phyloP scores from a whole-genome alignment of 92 coral and sea anemone species.

The Parazoanthus swiftii region DNA sequence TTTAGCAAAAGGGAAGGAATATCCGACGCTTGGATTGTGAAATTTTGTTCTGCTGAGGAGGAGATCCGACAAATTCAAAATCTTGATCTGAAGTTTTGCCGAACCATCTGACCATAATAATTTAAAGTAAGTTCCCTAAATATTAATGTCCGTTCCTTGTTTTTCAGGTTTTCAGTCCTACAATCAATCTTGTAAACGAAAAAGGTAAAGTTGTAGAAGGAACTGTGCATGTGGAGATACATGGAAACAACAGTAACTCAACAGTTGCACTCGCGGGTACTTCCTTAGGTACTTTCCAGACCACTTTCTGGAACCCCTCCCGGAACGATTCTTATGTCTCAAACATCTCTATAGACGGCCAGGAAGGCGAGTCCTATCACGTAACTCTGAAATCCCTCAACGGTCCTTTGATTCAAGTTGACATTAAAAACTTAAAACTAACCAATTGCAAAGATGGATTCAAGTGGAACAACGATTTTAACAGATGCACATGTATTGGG shows the following conservation, averaged over 20 bases:
- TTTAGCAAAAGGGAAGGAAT: too few species aligned
- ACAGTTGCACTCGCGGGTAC: background rate
- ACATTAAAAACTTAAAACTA: constrained; percentile 4
- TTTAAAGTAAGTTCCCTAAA: too few species aligned
- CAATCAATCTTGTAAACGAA: constrained; percentile 15
- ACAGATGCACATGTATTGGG: constrained; percentile 4
- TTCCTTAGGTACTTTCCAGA: background rate
- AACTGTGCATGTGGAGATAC: constrained; percentile 1
- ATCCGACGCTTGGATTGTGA: too few species aligned
- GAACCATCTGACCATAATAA: too few species aligned
- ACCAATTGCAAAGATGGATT: constrained; percentile 20
- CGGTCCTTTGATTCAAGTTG: background rate
- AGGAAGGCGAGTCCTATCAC: background rate
- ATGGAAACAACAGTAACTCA: background rate
- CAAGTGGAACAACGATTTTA: background rate
- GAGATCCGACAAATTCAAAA: too few species aligned
- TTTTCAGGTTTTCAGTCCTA: constrained; percentile 21
- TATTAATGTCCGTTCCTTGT: too few species aligned
- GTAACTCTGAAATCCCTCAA: constrained; percentile 9
- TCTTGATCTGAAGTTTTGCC: too few species aligned
- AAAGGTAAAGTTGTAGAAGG: constrained; percentile 7
- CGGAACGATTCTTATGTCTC: background rate
- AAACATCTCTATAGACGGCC: background rate
- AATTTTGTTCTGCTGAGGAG: too few species aligned
- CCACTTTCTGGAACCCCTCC: background rate